Conservation (phyloP, 1,140 invertebrate genomes). For the Pogonomyrmex californicus region DNA sequence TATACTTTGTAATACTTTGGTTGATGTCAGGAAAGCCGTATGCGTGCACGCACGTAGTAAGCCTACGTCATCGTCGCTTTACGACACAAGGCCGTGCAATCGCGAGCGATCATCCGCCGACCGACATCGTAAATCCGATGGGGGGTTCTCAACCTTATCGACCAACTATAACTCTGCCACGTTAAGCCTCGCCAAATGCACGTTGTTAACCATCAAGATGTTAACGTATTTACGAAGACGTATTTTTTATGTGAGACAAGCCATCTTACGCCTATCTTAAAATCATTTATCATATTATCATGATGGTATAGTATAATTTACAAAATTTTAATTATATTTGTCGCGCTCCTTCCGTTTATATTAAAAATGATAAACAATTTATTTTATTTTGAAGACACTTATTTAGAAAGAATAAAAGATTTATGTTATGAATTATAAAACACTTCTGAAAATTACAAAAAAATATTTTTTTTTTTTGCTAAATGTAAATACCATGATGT, state of each 20-base stretch:
- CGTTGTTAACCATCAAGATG: slow-evolving; percentile 40
- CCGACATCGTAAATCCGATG: slow-evolving; percentile 84
- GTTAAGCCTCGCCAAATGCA: slow-evolving; percentile 68
- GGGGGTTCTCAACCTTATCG: slow-evolving; percentile 86
- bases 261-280: slow-evolving; percentile 19
- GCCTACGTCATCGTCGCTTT: slow-evolving; percentile 83
- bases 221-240: no score
- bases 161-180: slow-evolving; percentile 73
- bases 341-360: neutral
- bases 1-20: slow-evolving; percentile 64
- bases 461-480: neutral
- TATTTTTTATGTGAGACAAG: slow-evolving; percentile 38
- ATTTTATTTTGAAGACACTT: neutral
- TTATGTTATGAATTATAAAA: neutral
- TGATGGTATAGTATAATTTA: neutral
- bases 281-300: slow-evolving; percentile 16
- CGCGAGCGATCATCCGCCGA: slow-evolving; percentile 85
- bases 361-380: neutral
- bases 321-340: slow-evolving; percentile 13
- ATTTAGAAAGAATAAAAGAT: neutral
- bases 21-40: slow-evolving; percentile 66
- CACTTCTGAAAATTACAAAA: neutral
- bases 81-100: slow-evolving; percentile 87
- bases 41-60: slow-evolving; percentile 72
- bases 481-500: neutral